Conservation (phyloP, 2,113 vertebrate genomes). For the Salvelinus fontinalis region DNA sequence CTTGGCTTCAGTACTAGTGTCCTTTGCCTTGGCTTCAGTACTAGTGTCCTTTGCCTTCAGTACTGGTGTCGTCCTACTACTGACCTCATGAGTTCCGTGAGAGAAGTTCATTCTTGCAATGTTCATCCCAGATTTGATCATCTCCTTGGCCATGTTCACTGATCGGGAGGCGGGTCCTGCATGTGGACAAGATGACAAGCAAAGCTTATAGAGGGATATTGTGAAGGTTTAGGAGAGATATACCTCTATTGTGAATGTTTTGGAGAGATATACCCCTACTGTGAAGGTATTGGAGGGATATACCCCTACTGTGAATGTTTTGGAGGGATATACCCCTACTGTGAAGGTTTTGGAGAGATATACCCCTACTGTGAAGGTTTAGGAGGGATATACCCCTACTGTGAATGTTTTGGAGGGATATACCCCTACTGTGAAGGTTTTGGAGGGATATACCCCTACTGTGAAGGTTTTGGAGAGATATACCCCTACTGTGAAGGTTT, state of each 20-base stretch:
- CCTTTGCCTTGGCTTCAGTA: too few species aligned
- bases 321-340: too few species aligned
- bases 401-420: neutral
- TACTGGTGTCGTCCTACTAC: neutral
- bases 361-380: too few species aligned
- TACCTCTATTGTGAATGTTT: neutral
- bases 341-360: too few species aligned
- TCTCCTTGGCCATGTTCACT: slow-evolving; percentile 88
- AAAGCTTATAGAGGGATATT: neutral
- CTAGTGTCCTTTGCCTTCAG: too few species aligned
- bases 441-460: neutral
- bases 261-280: neutral
- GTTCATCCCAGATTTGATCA: slow-evolving; percentile 99
- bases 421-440: too few species aligned
- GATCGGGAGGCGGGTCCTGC: slow-evolving; percentile 90
- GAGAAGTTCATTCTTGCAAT: slow-evolving; percentile 98
- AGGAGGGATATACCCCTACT: neutral
- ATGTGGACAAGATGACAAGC: slow-evolving; percentile 2
- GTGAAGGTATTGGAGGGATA: too few species aligned
- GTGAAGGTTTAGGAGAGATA: too few species aligned
- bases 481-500: neutral
- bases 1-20: too few species aligned
- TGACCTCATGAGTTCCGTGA: slow-evolving; percentile 94
- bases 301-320: too few species aligned
- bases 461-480: neutral